A percentile compares a stretch with the other conserved stretches of the same genome.
phyloP scores from a whole-genome alignment of 2,113 vertebrate genomes.

The Macaca mulatta region DNA sequence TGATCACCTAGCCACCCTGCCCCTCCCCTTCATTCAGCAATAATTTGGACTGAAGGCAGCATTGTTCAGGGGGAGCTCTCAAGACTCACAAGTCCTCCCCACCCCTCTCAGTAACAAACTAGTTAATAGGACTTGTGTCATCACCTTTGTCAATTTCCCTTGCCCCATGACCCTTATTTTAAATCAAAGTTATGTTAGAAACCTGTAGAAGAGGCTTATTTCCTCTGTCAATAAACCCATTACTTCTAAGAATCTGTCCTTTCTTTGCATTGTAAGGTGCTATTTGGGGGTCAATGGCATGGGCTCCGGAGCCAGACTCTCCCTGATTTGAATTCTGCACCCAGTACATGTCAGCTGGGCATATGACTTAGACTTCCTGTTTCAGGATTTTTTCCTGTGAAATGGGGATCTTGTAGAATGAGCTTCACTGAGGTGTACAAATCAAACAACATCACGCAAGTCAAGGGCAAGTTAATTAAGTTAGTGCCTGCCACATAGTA shows the following conservation, averaged over 20 bases:
- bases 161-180: constrained; percentile 47
- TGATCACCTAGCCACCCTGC: background rate
- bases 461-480: background rate
- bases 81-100: background rate
- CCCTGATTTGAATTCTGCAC: constrained; percentile 8
- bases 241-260: background rate
- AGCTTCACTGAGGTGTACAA: background rate
- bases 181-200: constrained; percentile 51
- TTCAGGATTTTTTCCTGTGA: background rate
- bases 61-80: constrained; percentile 52
- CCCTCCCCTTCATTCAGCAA: constrained; percentile 56
- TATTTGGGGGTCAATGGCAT: background rate
- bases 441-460: background rate
- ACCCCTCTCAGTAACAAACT: constrained; percentile 24
- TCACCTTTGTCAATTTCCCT: constrained; percentile 48
- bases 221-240: background rate
- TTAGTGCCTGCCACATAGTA: background rate
- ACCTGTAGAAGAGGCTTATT: background rate
- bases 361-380: background rate
- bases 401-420: background rate
- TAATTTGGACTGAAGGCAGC: constrained; percentile 15
- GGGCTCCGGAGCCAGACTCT: background rate
- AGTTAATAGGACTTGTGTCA: constrained; percentile 53
- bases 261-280: background rate
- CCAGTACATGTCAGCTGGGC: background rate